Evolutionary conservation across 2,797 vertebrate species (phyloP), one percentile per base, ranked within the genome.

Genomic region (Moxostoma hubbsi): DNA sequence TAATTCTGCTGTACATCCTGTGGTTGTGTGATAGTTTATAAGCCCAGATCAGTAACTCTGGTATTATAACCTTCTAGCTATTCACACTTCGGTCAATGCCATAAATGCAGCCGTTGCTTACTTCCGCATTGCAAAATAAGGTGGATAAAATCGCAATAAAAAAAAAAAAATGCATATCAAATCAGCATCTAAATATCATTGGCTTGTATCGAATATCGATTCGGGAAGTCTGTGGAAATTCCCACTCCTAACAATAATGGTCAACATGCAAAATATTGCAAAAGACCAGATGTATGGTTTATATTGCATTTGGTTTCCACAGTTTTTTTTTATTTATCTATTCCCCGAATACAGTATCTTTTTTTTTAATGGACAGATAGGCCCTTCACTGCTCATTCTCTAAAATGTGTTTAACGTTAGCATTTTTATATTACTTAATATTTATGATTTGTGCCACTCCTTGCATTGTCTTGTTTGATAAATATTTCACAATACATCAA

Each of bases 361-460:
- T 79, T 62, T 72, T 74, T 83, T 24, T 24, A 24, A 57, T 55
- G 7, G 69, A 63, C 51, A 64, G 66, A 83, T 61, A 49, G 76
- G 53, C 75, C 81, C 73, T 47, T 12, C 11, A 16, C 75, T 83
- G 73, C 77, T 78, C 75, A 79, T 82, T 86, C 49, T 70, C 53
- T 62, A 73, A 81, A 93, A 93, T 92, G 88, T 94, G 93, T 90
- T 93, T 92, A 74, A 78, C 83, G 89, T 93, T 92, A 93, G 81
- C 11, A 58, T 83, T 90, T 91, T 93, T 90, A 91, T 91, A 91
- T 90, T 91, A 90, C 89, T 92, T 90, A 91, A 92, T 94, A 93
- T 92, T 91, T 92, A 93, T 92, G 93, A 93, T 93, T 94, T 93
- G 91, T 92, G 91, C 92, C 93, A 91, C 93, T 93, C 91, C 91